These are phyloP conservation scores for Sebastes reedi DNA, from an alignment of 2,797 vertebrate species.

Conservation along the genomic window DNA sequence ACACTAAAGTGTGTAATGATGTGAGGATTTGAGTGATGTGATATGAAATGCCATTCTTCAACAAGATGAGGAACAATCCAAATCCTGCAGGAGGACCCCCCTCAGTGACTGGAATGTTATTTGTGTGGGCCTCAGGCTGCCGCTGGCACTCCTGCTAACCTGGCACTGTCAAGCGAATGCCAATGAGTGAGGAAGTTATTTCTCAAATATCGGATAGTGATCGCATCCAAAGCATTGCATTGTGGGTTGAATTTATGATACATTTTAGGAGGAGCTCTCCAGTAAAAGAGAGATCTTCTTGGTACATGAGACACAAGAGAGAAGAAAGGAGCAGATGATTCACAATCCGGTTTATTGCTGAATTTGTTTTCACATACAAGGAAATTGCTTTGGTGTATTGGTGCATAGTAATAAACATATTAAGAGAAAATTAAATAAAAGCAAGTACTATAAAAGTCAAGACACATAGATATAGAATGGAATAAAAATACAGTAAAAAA, in stretches of 20 bases:
- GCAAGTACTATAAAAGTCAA: not conserved
- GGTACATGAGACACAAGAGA: not conserved
- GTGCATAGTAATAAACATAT: not conserved
- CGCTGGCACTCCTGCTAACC: constrained; percentile 51
- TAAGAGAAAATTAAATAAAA: not conserved
- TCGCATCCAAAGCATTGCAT: not conserved
- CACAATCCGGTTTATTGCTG: not conserved
- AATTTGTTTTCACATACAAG: too few relatives aligned
- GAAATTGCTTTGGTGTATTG: not conserved
- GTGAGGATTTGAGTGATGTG: constrained; percentile 52
- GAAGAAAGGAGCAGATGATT: not conserved
- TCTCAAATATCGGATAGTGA: constrained; percentile 9
- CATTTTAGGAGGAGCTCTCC: not conserved
- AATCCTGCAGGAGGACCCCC: constrained; percentile 55
- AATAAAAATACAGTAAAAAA: not conserved
- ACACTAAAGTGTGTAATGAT: constrained; percentile 6
- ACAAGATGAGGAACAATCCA: constrained; percentile 54
- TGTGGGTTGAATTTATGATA: not conserved
- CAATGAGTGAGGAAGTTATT: constrained; percentile 39
- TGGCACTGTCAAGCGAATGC: constrained; percentile 34
- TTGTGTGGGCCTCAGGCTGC: constrained; percentile 62
- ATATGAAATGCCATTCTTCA: constrained; percentile 60
- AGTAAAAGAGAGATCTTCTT: not conserved
- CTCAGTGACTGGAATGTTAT: constrained; percentile 66
- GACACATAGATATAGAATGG: not conserved